Percentiles rank a stretch among this genome's conserved stretches.
Conservation (phyloP, 2,113 vertebrate genomes). For the Dipodomys stephensi region DNA sequence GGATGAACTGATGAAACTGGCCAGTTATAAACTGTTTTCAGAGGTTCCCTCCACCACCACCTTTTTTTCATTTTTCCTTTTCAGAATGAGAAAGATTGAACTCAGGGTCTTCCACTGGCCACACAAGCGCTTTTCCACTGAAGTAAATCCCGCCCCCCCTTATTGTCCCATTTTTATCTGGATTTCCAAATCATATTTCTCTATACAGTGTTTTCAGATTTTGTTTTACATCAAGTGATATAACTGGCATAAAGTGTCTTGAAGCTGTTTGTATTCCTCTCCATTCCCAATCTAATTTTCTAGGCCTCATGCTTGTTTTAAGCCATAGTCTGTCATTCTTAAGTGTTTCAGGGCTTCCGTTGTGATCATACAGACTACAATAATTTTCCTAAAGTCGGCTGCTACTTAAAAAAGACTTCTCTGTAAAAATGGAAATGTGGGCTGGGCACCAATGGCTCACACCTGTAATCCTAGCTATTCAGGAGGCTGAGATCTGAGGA, state of each 20-base stretch:
- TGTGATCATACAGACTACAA: slow-evolving; percentile 93
- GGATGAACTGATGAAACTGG: slow-evolving; percentile 96
- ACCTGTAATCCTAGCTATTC: too few species aligned
- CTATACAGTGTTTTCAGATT: slow-evolving; percentile 95
- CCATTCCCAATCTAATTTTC: slow-evolving; percentile 94
- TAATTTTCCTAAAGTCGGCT: slow-evolving; percentile 94
- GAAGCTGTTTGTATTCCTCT: slow-evolving; percentile 94
- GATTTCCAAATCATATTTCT: slow-evolving; percentile 96
- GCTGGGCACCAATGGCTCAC: too few species aligned
- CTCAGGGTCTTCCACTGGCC: too few species aligned
- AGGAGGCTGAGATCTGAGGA: too few species aligned
- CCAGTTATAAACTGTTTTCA: slow-evolving; percentile 95
- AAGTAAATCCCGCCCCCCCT: too few species aligned
- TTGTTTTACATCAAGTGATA: slow-evolving; percentile 95
- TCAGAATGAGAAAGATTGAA: too few species aligned
- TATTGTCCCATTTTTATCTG: slow-evolving; percentile 90
- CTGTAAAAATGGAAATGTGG: slow-evolving; percentile 91
- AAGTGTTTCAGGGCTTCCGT: slow-evolving; percentile 93
- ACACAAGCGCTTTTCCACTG: too few species aligned
- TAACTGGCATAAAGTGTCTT: slow-evolving; percentile 94
- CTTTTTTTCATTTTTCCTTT: too few species aligned
- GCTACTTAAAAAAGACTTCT: slow-evolving; percentile 82
- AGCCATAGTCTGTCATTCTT: slow-evolving; percentile 95
- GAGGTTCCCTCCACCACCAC: not conserved
- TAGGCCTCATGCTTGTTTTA: slow-evolving; percentile 96